A percentile compares a stretch with the other conserved stretches of the same genome.
Conservation (phyloP, 2,113 vertebrate species). For the Dicrurus megarhynchus region DNA sequence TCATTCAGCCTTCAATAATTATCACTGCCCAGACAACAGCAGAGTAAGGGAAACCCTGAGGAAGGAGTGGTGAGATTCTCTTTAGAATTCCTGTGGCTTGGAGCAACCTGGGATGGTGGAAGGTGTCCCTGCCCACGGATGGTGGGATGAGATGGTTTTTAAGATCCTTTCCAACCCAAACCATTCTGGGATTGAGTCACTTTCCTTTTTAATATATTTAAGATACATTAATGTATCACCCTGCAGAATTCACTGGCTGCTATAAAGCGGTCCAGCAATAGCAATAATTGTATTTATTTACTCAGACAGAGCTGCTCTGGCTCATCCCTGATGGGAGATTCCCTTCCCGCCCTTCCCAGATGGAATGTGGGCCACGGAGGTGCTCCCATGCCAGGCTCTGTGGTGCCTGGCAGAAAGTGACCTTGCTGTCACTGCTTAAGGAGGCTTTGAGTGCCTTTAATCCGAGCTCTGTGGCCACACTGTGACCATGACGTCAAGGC, state of each 20-base stretch:
- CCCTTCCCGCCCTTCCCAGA: not conserved
- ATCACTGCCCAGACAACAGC: no score
- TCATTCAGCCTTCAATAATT: not conserved
- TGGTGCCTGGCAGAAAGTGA: not conserved
- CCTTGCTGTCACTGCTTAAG: not conserved
- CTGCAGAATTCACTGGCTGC: not conserved
- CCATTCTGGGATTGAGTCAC: not conserved
- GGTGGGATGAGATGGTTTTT: not conserved
- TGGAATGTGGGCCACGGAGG: not conserved
- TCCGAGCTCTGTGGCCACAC: not conserved
- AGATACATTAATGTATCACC: not conserved
- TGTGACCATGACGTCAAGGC: not conserved
- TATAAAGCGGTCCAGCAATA: not conserved
- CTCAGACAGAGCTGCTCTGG: not conserved
- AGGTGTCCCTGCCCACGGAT: not conserved
- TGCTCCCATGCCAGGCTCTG: accelerated
- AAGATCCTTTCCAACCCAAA: not conserved
- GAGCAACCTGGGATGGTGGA: not conserved
- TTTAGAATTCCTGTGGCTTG: not conserved
- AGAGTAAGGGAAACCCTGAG: not conserved
- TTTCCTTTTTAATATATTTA: not conserved
- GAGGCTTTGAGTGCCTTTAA: not conserved
- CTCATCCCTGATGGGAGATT: accelerated
- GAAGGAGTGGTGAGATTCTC: not conserved
- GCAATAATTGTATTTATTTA: not conserved